phyloP scores from a whole-genome alignment of 2,113 vertebrate species.

The Sterrhoptilus dennistouni region DNA sequence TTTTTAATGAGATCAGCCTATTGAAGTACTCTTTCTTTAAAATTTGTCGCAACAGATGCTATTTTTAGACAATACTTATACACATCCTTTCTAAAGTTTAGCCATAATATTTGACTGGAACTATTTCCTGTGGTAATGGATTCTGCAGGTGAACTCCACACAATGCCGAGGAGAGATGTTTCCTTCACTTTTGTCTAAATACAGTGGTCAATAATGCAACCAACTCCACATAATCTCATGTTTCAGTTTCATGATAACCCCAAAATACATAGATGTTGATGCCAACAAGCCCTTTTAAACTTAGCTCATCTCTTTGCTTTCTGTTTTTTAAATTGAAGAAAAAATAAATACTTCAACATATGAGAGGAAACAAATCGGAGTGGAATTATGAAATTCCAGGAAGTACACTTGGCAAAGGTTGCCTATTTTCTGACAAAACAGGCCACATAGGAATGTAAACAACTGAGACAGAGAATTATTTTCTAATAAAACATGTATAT shows the following conservation, averaged over 20 bases:
- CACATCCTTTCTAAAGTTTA: background rate
- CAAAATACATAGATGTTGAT: background rate
- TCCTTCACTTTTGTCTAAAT: conserved; percentile 18
- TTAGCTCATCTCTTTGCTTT: background rate
- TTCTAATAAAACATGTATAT: background rate
- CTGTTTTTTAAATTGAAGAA: background rate
- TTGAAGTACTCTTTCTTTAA: background rate
- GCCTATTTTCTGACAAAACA: conserved; percentile 40
- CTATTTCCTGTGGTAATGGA: background rate
- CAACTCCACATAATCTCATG: background rate
- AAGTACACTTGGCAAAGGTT: conserved; percentile 19
- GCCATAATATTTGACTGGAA: background rate
- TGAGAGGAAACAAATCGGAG: background rate
- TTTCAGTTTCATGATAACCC: background rate
- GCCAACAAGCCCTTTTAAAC: background rate
- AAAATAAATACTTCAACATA: background rate
- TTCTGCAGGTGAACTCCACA: background rate
- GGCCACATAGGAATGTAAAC: conserved; percentile 38
- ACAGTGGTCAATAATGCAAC: background rate
- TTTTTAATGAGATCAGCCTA: background rate
- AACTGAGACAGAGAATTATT: background rate
- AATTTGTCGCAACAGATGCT: background rate
- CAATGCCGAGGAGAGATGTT: background rate
- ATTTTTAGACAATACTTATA: background rate
- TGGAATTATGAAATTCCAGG: conserved; percentile 41